phyloP scores from a whole-genome alignment of 2,888 invertebrate species.

The Hanleya hanleyi region DNA sequence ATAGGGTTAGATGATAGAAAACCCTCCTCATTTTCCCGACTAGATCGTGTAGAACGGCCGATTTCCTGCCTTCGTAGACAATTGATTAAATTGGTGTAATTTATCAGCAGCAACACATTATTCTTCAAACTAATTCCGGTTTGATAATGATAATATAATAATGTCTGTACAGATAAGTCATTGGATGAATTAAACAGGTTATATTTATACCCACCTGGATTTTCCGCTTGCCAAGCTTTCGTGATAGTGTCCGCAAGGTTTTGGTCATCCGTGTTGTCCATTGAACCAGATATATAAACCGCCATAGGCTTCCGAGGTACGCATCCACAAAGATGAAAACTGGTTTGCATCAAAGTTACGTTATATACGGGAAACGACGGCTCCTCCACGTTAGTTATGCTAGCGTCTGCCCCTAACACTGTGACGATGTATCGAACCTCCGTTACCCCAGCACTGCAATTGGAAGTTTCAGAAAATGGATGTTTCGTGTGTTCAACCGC shows the following conservation, averaged over 20 bases:
- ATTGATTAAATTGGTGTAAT: no score
- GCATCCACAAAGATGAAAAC: slow-evolving; percentile 18
- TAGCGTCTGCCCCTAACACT: slow-evolving; percentile 22
- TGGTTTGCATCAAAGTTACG: neutral
- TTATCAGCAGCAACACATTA: no score
- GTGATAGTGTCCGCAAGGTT: slow-evolving; percentile 11
- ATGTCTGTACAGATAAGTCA: no score
- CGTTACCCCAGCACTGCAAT: slow-evolving; percentile 7
- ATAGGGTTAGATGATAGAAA: no score
- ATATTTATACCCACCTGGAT: slow-evolving; percentile 24
- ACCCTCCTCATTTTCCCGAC: no score
- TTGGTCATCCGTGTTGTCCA: slow-evolving; percentile 1
- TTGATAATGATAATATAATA: no score
- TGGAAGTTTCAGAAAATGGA: no score
- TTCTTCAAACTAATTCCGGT: no score
- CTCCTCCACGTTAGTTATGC: slow-evolving; percentile 21
- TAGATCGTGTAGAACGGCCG: no score
- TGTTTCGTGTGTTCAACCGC: no score
- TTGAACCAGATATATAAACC: slow-evolving; percentile 11
- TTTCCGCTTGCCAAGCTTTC: slow-evolving; percentile 21
- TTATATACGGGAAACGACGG: neutral
- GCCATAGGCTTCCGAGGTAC: slow-evolving; percentile 6
- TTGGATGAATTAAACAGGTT: no score
- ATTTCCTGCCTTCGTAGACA: no score
- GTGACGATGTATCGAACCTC: slow-evolving; percentile 24